Base-by-base conservation (phyloP, 2,888 invertebrate species). In the Poecilus cupreus region DNA sequence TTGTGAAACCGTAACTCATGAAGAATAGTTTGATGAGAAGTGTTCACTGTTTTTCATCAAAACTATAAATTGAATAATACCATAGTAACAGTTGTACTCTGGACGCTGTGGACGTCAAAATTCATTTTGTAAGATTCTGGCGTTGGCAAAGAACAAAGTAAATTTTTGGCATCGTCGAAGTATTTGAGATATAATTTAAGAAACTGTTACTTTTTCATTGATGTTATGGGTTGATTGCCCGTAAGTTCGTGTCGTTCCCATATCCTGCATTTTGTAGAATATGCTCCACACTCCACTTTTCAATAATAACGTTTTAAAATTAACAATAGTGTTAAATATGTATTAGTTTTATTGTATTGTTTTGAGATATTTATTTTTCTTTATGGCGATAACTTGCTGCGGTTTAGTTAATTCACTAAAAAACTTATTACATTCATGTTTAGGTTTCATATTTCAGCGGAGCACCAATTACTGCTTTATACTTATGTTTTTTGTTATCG, bases 101-200 rank as follows among this genome's bases (percentile, higher is more conserved):
- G 11, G 10, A n/a, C 16, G 46, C 20, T 24, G 3, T 72, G 11
- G 10, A n/a, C 24, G 46, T 46, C 20, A 72, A 32, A 24, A 2
- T n/a, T 72, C 3, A 72, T 72, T 72, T 72, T 72, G 43, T 72
- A 72, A 72, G 72, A 20, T 46, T 72, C 24, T 26, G 3, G 18
- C 10, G 49, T 72, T 72, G 72, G 72, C 72, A 72, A 43, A 2
- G 72, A 72, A 72, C 24, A 46, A 72, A 49, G 72, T 72, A 16
- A 72, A 72, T 72, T 72, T 72, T 72, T 72, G 72, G 72, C 72
- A 72, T 2, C 11, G 46, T n/a, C 5, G 8, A 16, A 22, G 13
- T 72, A n/a, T n/a, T 72, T 72, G 46, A 72, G 18, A 72, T 72
- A 24, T 72, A 72, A 72, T 46, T 72, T 49, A 46, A 49, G 46